These are phyloP conservation scores for Chironex yamaguchii DNA, from an alignment of 30 jellyfish, hydroid and myxozoan species.

Conservation along the genomic window DNA sequence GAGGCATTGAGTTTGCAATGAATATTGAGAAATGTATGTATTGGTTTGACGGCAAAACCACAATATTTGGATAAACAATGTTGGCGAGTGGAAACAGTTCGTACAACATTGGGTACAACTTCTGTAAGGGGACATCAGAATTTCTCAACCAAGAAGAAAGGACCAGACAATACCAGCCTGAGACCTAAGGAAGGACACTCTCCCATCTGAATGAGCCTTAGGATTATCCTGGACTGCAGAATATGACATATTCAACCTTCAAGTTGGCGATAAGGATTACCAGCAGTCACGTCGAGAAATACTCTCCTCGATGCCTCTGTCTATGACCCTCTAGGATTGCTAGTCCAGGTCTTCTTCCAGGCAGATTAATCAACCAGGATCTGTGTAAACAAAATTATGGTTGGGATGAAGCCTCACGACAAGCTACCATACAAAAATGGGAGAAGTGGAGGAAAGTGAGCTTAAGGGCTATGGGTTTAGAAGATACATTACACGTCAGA, in stretches of 20 bases:
- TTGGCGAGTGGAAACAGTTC: no score
- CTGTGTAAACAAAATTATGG: not conserved
- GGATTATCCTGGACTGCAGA: not conserved
- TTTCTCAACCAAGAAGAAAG: no score
- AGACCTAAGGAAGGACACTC: conserved; percentile 28
- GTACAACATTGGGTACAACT: no score
- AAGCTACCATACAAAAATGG: not conserved
- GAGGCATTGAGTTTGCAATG: no score
- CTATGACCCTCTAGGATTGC: not conserved
- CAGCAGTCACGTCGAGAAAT: not conserved
- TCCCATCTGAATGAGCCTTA: conserved; percentile 21
- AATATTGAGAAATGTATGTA: no score
- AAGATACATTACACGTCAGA: not conserved
- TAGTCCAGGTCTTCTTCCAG: not conserved
- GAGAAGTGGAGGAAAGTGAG: not conserved
- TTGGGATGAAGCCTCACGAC: not conserved
- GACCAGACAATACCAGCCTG: no score
- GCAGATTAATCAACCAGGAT: not conserved
- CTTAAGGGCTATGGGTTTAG: not conserved
- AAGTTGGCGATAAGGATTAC: not conserved
- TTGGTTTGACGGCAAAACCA: no score
- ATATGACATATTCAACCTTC: not conserved
- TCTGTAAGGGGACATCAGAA: no score
- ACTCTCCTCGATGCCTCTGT: not conserved
- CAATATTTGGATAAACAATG: no score